Base-by-base conservation (phyloP, 2,113 vertebrate species). In the Pionites leucogaster region DNA sequence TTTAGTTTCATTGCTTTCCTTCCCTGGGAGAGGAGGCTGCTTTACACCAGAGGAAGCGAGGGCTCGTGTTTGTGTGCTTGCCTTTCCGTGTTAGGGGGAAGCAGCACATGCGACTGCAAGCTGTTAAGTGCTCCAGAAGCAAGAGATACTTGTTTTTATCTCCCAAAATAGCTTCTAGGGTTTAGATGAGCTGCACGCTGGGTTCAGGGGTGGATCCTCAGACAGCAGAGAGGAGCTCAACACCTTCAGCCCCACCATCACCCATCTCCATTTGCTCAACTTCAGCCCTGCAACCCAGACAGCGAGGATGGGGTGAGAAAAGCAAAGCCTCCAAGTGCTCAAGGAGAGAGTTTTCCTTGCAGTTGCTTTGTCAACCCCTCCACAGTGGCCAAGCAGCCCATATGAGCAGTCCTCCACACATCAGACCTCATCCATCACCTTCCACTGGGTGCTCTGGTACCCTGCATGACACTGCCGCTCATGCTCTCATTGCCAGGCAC, bases 251-350 rank as follows among this genome's bases (percentile, higher is more conserved):
- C n/a, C 39, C 44, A 22, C 3, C 90, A 19, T 9, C 63, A 87
- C 65, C 50, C 22, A 63, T 41, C 76, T 46, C 33, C 52, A 5
- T 28, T 31, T 0, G 0, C 37, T 39, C 29, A 35, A 1, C 24
- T 22, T 87, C 59, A 78, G 22, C 39, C 63, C 49, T 11, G 47
- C 63, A 86, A 17, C 15, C n/a, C 10, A 9, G 70, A 6, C 60
- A 42, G 33, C 0, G 0, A 82, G 27, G 35, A 67, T 1, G 8
- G 67, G 72, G 19, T 20, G 41, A 47, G 78, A 39, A 47, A 77
- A 55, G 19, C 1, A 0, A 47, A 82, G 23, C 2, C 68, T 47
- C 41, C 1, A 6, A 8, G 42, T 0, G 0, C 46, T 35, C 41
- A 35, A 20, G 42, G 47, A 28, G 16, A 33, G 23, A 68, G 7